Base-by-base conservation (phyloP, 1,140 invertebrate species). In the Asobara japonica region DNA sequence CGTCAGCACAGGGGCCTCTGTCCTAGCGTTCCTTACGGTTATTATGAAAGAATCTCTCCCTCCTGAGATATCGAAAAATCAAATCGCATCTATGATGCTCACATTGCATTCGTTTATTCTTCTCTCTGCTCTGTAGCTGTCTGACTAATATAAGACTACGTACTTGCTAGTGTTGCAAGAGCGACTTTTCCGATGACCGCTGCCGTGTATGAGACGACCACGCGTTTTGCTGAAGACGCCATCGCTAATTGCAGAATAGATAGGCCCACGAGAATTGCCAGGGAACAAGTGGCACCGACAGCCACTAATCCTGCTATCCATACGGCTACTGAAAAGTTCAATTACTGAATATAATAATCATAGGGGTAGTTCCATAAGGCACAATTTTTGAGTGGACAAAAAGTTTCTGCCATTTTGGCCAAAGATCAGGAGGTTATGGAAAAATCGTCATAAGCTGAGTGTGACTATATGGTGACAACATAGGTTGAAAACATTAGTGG, bases 201-300 rank as follows among this genome's bases (percentile, higher is more conserved):
- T 60, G 90, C 88, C 61, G 90, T 92, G 84, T 95, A 95, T 75
- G 92, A 91, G 79, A 95, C 86, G 41, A 93, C 90, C 27, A 95
- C 91, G 79, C 91, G 91, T 82, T 95, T 94, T 80, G 92, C 93
- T 41, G 93, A 94, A 36, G 92, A 92, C 75, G 95, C 91, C 94
- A 95, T 95, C 41, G 94, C 92, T 56, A 96, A 88, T 84, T 95
- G 94, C 30, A 96, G 88, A 67, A 96, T 90, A 20, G 93, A 92
- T 41, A 95, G 84, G 51, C 94, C 86, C 80, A 93, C 94, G 84
- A 94, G 93, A 25, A 94, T 85, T 5, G 91, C 94, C 68, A 96
- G 87, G 29, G 92, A 81, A 11, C 90, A 87, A 25, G 93, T 92
- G 45, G 93, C 93, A 27, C 91, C 85, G 7, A 91, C 90, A 8